phyloP scores from a whole-genome alignment of 1,140 invertebrate genomes.

The Kradibia gibbosae region DNA sequence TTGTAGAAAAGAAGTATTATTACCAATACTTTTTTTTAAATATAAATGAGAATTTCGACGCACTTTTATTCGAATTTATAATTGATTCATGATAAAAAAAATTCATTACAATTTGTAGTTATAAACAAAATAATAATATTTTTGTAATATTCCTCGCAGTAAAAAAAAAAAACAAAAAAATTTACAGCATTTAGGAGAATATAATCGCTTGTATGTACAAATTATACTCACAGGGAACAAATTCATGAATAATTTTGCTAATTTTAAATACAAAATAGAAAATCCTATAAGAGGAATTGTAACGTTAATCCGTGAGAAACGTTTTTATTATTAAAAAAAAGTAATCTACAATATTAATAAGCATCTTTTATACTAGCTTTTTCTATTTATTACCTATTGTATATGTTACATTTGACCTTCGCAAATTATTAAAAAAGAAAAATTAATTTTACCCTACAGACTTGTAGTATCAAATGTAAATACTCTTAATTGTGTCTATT shows the following conservation, averaged over 20 bases:
- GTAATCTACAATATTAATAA: background rate
- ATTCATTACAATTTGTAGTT: background rate
- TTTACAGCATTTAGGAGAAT: slow-evolving; percentile 23
- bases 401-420: slow-evolving; percentile 9
- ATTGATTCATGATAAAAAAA: background rate
- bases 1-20: slow-evolving; percentile 3
- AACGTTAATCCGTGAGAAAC: slow-evolving; percentile 1
- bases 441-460: background rate
- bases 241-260: background rate
- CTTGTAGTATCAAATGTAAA: slow-evolving; percentile 6
- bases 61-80: background rate
- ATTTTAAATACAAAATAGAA: background rate
- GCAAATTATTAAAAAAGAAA: slow-evolving; percentile 11
- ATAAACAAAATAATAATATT: slow-evolving; percentile 10
- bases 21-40: background rate
- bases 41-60: slow-evolving; percentile 7
- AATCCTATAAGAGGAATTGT: background rate
- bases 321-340: background rate
- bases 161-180: slow-evolving; percentile 3
- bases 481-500: background rate
- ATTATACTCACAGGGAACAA: background rate
- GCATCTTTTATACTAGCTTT: background rate
- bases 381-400: background rate
- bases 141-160: background rate
- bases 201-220: slow-evolving; percentile 36